These are phyloP conservation scores for Albula glossodonta DNA, from an alignment of 2,113 vertebrate species.

Conservation along the genomic window DNA sequence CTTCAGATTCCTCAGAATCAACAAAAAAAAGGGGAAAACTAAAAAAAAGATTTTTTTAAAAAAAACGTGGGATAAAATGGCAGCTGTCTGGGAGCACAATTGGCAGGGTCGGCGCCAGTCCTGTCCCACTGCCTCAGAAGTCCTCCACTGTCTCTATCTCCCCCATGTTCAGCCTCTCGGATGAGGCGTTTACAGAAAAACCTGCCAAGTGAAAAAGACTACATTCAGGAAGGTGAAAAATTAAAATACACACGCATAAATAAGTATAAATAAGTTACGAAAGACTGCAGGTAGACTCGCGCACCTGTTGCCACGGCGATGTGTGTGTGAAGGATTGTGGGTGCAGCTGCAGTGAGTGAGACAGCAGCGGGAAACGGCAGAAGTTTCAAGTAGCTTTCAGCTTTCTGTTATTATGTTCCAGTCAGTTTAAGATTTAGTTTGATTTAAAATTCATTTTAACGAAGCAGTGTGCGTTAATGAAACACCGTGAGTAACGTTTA, in stretches of 20 bases:
- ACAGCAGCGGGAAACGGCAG: too few species aligned
- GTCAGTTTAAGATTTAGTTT: too few species aligned
- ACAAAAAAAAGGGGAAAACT: conserved; percentile 17
- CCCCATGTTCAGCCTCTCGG: conserved; percentile 97
- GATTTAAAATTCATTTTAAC: too few species aligned
- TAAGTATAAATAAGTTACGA: conserved; percentile 9
- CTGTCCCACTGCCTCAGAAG: conserved; percentile 74
- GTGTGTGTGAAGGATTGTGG: too few species aligned
- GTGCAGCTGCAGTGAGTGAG: too few species aligned
- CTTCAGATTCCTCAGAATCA: conserved; percentile 1
- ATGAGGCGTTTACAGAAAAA: conserved; percentile 97
- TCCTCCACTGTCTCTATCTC: conserved; percentile 98
- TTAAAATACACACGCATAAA: background rate
- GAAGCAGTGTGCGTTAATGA: background rate
- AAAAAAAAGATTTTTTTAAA: background rate
- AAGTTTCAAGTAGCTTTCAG: too few species aligned
- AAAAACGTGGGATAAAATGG: conserved; percentile 41
- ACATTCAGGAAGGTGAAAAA: background rate
- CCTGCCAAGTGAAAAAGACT: conserved; percentile 62
- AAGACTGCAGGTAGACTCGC: too few species aligned
- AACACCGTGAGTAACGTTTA: background rate
- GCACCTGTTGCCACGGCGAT: too few species aligned
- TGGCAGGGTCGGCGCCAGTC: conserved; percentile 53
- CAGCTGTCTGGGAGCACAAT: conserved; percentile 64
- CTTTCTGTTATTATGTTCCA: too few species aligned